phyloP scores from a whole-genome alignment of 1,140 invertebrate genomes.

The Marisa cornuarietis region DNA sequence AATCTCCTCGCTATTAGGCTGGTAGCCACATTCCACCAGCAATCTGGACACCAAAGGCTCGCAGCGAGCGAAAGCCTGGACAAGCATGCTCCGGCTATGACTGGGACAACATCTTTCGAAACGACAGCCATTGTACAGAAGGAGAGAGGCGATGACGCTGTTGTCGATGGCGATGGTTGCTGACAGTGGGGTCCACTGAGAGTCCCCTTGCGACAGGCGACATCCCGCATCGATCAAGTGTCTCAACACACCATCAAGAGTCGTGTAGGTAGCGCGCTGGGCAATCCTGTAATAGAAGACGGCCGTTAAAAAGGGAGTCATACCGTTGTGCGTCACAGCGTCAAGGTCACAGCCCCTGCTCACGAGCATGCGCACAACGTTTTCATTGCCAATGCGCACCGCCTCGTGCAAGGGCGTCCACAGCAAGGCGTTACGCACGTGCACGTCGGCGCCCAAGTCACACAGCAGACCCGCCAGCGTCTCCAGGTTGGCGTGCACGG shows the following conservation, averaged over 20 bases:
- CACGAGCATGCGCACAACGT: constrained; percentile 46
- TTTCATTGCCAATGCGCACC: constrained; percentile 53
- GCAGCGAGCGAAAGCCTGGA: constrained; percentile 57
- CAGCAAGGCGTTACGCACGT: constrained; percentile 43
- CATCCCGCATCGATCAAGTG: constrained; percentile 51
- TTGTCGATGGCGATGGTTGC: constrained; percentile 53
- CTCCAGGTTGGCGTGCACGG: constrained; percentile 53
- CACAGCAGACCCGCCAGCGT: constrained; percentile 48
- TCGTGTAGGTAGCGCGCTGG: constrained; percentile 45
- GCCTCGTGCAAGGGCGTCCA: constrained; percentile 60
- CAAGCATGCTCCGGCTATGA: constrained; percentile 51
- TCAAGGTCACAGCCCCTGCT: constrained; percentile 50
- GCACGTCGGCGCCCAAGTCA: constrained; percentile 48
- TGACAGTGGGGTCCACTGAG: constrained; percentile 55
- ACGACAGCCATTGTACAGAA: constrained; percentile 54
- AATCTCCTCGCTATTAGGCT: constrained; percentile 51
- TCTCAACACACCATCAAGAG: constrained; percentile 44
- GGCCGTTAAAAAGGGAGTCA: constrained; percentile 56
- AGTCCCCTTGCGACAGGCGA: constrained; percentile 51
- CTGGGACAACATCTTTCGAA: constrained; percentile 29
- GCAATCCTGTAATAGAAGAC: constrained; percentile 59
- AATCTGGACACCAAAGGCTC: constrained; percentile 52
- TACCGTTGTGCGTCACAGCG: constrained; percentile 43
- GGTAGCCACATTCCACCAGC: constrained; percentile 51
- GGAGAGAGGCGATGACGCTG: constrained; percentile 51